These are phyloP conservation scores for Actias luna DNA, from an alignment of 2,888 invertebrate genomes.

Conservation along the genomic window DNA sequence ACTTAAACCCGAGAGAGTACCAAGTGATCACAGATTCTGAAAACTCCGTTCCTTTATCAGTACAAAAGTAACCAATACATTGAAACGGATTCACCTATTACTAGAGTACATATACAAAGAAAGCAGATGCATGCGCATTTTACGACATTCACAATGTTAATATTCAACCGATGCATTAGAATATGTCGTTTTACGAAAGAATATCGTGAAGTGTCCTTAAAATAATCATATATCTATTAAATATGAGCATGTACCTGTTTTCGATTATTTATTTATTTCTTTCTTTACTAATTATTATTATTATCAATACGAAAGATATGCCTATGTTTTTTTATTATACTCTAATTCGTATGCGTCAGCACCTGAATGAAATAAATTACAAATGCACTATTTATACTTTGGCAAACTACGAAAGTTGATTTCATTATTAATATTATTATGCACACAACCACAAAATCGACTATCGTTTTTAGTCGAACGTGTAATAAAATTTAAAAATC, in stretches of 20 bases:
- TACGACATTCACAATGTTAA: slow-evolving; percentile 10
- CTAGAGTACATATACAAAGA: slow-evolving; percentile 47
- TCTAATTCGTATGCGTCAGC: slow-evolving; percentile 58
- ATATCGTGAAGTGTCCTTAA: slow-evolving; percentile 9
- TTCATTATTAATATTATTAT: too few relatives aligned
- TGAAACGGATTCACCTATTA: slow-evolving; percentile 70
- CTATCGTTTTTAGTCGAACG: slow-evolving; percentile 38
- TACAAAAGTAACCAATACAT: slow-evolving; percentile 68
- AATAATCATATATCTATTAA: slow-evolving; percentile 12
- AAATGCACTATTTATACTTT: slow-evolving; percentile 71
- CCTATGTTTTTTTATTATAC: slow-evolving; percentile 49
- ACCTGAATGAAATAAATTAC: slow-evolving; percentile 54
- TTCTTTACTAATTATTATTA: slow-evolving; percentile 42
- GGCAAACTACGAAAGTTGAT: slow-evolving; percentile 58
- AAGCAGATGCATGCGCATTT: slow-evolving; percentile 68
- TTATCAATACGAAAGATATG: slow-evolving; percentile 65
- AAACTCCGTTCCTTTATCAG: slow-evolving; percentile 67
- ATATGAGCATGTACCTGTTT: slow-evolving; percentile 68
- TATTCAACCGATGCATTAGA: slow-evolving; percentile 27
- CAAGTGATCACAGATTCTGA: slow-evolving; percentile 81
- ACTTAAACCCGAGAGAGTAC: slow-evolving; percentile 80
- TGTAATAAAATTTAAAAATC: slow-evolving; percentile 53
- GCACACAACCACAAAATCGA: slow-evolving; percentile 50
- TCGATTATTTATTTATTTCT: slow-evolving; percentile 42
- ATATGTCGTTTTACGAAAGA: slow-evolving; percentile 25